Evolutionary conservation across 2,888 invertebrate genomes (phyloP), one percentile per base, ranked within the genome.

Genomic region (Exocentrus adspersus): DNA sequence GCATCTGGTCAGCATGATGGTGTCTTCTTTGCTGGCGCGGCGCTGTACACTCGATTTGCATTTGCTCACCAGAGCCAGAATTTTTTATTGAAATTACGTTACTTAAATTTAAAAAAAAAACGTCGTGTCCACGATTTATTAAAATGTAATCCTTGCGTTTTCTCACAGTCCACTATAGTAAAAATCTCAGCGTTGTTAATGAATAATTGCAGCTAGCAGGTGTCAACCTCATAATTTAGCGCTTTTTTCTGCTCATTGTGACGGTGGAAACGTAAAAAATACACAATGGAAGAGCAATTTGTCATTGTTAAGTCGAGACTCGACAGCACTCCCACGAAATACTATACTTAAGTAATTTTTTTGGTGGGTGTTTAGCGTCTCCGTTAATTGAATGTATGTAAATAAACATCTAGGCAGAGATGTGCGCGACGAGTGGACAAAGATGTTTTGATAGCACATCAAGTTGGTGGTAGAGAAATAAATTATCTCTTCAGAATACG

Each of bases 1-100:
- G 62, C 72, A 68, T 60, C 65, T 73, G 71, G 68, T 68, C 69
- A 68, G 62, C 68, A 68, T 69, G 67, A 62, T 56, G 58, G 58
- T 68, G 68, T 65, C 56, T 67, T 62, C n/a, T n/a, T n/a, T n/a
- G n/a, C n/a, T n/a, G n/a, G n/a, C n/a, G n/a, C n/a, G n/a, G n/a
- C n/a, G n/a, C n/a, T n/a, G n/a, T n/a, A n/a, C n/a, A n/a, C n/a
- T n/a, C n/a, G n/a, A n/a, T n/a, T n/a, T n/a, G n/a, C n/a, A n/a
- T n/a, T n/a, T n/a, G n/a, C n/a, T n/a, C n/a, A n/a, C n/a, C n/a
- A n/a, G n/a, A n/a, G n/a, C n/a, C n/a, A n/a, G n/a, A n/a, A n/a
- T n/a, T n/a, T n/a, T n/a, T n/a, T n/a, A n/a, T n/a, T n/a, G n/a
- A n/a, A n/a, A n/a, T n/a, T n/a, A n/a, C n/a, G n/a, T n/a, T n/a